Percentiles rank a stretch among this genome's conserved stretches.
These are phyloP conservation scores for Pentamera pediparva DNA, from an alignment of 53 echinoderm and acorn worm species.

Conservation along the genomic window DNA sequence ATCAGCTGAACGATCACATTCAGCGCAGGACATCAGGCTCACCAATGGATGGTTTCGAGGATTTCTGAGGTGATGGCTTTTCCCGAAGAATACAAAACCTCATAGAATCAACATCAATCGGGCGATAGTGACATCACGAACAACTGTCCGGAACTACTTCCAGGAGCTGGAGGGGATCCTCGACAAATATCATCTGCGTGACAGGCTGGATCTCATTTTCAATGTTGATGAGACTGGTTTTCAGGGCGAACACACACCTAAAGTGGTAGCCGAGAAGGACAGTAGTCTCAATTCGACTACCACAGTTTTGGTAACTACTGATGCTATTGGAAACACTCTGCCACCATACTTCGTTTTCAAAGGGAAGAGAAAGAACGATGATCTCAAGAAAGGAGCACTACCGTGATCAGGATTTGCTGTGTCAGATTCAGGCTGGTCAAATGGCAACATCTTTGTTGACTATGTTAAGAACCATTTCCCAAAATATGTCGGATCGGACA, in stretches of 20 bases:
- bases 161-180: no score
- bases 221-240: constrained; percentile 16
- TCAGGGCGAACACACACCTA: constrained; percentile 14
- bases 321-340: background rate
- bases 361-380: background rate
- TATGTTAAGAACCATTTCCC: constrained; percentile 7
- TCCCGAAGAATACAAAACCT: no score
- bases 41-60: no score
- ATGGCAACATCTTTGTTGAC: background rate
- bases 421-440: constrained; percentile 18
- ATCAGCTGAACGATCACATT: no score
- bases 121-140: no score
- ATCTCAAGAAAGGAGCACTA: background rate
- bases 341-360: constrained; percentile 27
- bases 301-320: background rate
- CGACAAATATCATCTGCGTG: no score
- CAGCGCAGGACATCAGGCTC: no score
- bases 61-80: no score
- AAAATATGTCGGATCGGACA: background rate
- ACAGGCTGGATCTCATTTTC: no score
- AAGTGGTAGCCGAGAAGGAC: background rate
- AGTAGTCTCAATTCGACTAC: background rate
- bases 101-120: no score
- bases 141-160: no score
- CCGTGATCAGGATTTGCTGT: background rate